phyloP scores from a whole-genome alignment of 2,888 invertebrate genomes.

The Phortica okadai region DNA sequence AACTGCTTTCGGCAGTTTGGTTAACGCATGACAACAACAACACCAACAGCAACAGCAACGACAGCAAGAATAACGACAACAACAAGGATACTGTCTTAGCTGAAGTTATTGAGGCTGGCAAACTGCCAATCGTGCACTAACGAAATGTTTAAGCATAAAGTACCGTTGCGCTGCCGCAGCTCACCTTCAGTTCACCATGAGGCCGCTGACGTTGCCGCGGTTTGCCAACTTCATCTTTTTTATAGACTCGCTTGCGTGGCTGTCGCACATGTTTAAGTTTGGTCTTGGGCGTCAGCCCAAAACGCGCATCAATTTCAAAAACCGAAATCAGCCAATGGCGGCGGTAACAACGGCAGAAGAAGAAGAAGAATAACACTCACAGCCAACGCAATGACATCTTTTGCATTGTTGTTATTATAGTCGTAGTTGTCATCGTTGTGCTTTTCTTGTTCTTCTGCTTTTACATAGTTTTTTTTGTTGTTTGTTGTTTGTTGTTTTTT shows the following conservation, averaged over 20 bases:
- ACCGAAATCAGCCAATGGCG: too few relatives aligned
- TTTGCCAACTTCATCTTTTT: slow-evolving; percentile 19
- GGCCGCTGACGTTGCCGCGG: too few relatives aligned
- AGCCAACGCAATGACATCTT: neutral
- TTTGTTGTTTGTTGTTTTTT: neutral
- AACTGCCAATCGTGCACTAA: neutral
- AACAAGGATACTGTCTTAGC: neutral
- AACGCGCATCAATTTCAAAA: too few relatives aligned
- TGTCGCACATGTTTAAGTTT: too few relatives aligned
- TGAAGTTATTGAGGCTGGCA: neutral
- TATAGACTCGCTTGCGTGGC: neutral
- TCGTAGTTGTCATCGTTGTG: too few relatives aligned
- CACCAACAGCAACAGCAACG: slow-evolving; percentile 2
- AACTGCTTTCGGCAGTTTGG: slow-evolving; percentile 10
- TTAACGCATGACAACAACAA: slow-evolving; percentile 7
- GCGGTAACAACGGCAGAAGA: too few relatives aligned
- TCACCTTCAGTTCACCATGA: too few relatives aligned
- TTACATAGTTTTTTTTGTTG: too few relatives aligned
- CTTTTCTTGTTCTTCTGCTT: too few relatives aligned
- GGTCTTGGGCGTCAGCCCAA: too few relatives aligned
- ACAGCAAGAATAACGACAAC: neutral
- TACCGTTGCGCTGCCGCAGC: neutral
- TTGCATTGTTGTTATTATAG: neutral
- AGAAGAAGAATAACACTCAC: neutral
- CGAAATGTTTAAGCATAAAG: neutral